These are phyloP conservation scores for Coranthus polyacanthus DNA, from an alignment of 2,797 vertebrate genomes.

Conservation along the genomic window DNA sequence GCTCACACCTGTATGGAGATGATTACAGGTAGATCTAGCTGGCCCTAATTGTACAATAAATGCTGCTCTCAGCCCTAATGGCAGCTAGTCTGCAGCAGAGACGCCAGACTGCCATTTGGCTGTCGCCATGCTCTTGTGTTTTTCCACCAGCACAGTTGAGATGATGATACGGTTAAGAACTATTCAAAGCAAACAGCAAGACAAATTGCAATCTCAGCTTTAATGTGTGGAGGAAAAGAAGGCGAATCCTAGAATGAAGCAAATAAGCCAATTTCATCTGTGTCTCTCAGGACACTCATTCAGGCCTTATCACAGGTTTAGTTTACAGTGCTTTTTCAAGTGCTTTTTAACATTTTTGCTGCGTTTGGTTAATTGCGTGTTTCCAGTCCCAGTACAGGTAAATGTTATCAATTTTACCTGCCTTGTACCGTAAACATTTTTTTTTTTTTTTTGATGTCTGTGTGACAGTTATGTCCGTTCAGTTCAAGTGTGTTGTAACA, in stretches of 20 bases:
- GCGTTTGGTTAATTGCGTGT: conserved; percentile 32
- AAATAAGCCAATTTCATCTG: conserved; percentile 79
- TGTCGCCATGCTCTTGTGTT: conserved; percentile 91
- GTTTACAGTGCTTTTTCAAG: conserved; percentile 29
- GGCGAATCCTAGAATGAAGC: conserved; percentile 72
- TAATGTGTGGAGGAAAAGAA: conserved; percentile 84
- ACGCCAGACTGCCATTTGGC: conserved; percentile 96
- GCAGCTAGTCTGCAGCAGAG: conserved; percentile 91
- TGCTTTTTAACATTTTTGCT: conserved; percentile 41
- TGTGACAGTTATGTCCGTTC: background rate
- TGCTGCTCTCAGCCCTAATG: conserved; percentile 93
- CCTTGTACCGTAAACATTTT: conserved; percentile 12
- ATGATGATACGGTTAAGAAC: conserved; percentile 91
- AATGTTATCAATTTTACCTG: conserved; percentile 30
- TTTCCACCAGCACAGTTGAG: conserved; percentile 87
- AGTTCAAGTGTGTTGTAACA: conserved; percentile 8
- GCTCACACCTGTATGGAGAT: conserved; percentile 94
- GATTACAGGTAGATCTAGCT: conserved; percentile 95
- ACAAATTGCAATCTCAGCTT: conserved; percentile 87
- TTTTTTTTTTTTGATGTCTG: conserved; percentile 30
- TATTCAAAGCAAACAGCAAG: conserved; percentile 89
- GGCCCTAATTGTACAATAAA: conserved; percentile 98
- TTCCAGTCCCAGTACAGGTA: conserved; percentile 38
- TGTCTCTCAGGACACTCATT: conserved; percentile 63
- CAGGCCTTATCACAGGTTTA: conserved; percentile 60